Percentiles rank a stretch among this genome's conserved stretches.
Evolutionary conservation across 2,797 vertebrate species (phyloP).

Genomic region (Eidolon dupreanum): DNA sequence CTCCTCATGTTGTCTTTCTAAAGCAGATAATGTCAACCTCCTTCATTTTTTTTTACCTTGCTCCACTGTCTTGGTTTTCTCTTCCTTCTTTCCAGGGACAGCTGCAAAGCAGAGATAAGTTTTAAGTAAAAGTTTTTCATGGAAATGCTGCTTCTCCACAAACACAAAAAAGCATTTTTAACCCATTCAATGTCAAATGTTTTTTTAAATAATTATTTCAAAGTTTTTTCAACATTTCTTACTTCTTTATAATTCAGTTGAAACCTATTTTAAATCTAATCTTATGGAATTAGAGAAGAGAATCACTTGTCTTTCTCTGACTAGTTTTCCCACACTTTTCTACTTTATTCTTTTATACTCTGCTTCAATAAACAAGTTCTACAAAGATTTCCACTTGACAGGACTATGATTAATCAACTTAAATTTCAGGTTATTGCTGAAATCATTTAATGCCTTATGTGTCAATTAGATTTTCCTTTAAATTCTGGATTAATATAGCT

Average conservation of each 20-base stretch:
- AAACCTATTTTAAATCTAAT: slow-evolving; percentile 49
- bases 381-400: slow-evolving; percentile 35
- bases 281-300: slow-evolving; percentile 45
- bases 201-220: slow-evolving; percentile 51
- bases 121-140: slow-evolving; percentile 68
- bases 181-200: slow-evolving; percentile 15
- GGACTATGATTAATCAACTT: slow-evolving; percentile 46
- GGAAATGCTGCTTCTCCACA: background rate
- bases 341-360: background rate
- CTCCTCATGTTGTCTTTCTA: slow-evolving; percentile 68
- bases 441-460: slow-evolving; percentile 40
- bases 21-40: slow-evolving; percentile 65
- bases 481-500: background rate
- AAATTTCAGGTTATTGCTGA: slow-evolving; percentile 9
- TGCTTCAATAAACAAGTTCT: slow-evolving; percentile 47
- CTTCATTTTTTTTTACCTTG: slow-evolving; percentile 87
- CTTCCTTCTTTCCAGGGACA: slow-evolving; percentile 83
- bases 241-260: background rate
- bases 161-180: slow-evolving; percentile 9
- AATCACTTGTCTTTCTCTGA: background rate
- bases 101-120: slow-evolving; percentile 83
- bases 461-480: slow-evolving; percentile 33
- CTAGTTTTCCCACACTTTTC: background rate
- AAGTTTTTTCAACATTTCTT: slow-evolving; percentile 41
- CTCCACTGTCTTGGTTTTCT: slow-evolving; percentile 84